Conservation (phyloP, 2,113 vertebrate genomes). For the Centropus unirufus region DNA sequence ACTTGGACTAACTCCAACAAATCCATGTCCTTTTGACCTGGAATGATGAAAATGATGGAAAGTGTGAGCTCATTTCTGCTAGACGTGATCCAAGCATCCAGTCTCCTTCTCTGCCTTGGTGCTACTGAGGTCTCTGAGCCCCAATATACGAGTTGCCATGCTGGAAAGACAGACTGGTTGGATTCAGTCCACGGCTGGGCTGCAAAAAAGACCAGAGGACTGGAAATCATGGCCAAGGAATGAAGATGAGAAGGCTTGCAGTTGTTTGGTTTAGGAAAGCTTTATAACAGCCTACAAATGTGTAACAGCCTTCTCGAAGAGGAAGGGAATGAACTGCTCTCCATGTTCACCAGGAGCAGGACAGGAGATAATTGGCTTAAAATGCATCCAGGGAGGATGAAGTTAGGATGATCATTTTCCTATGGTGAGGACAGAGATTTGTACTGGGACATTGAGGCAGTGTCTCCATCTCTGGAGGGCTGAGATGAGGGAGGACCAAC, state of each 20-base stretch:
- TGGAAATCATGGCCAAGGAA: neutral
- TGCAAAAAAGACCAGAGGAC: neutral
- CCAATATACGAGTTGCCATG: neutral
- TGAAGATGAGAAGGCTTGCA: neutral
- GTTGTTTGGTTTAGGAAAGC: neutral
- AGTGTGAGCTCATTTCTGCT: neutral
- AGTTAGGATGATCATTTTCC: neutral
- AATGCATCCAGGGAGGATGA: neutral
- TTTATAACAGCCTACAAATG: neutral
- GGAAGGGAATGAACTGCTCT: neutral
- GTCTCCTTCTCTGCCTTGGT: rapidly evolving
- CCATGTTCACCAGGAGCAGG: neutral
- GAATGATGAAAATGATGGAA: neutral
- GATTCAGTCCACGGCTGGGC: neutral
- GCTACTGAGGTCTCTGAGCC: neutral
- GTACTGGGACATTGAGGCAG: neutral
- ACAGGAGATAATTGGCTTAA: neutral
- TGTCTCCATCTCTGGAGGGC: rapidly evolving
- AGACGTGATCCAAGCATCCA: neutral
- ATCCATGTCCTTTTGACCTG: too few species aligned
- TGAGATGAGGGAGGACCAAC: neutral
- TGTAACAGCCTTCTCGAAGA: neutral
- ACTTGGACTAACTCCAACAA: too few species aligned
- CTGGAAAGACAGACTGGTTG: neutral
- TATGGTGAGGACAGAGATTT: neutral